Evolutionary conservation across 1,140 invertebrate species (phyloP), one percentile per base, ranked within the genome.

Genomic region (Leptonema lineaticorne): DNA sequence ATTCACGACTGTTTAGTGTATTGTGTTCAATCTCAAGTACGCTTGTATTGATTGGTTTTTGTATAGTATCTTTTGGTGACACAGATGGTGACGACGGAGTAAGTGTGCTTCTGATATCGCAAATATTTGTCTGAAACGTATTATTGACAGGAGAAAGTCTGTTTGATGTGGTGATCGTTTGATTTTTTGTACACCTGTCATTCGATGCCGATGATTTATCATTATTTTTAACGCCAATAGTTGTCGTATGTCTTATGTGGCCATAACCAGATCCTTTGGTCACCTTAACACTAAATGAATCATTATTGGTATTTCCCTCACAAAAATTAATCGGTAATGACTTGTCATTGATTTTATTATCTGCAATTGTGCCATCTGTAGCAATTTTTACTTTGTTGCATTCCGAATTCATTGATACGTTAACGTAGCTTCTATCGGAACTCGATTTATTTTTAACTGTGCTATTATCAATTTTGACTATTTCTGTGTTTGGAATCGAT

Each of bases 181-280:
- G 37, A 11, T 41, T 41, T 11, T 41, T 41, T 14, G 16, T 41
- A 11, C 2, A 41, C 9, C 16, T 41, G 16, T 41, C 46, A 20
- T 50, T 50, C 22, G 11, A 20, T 5, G 11, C 20, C 4, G 8
- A 50, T 4, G 4, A 18, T 50, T 50, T 50, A 16, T 24, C 20
- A 22, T 62, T 22, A 20, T 22, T 41, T 45, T 62, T 37, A 41
- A 41, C 46, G 18, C 41, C 63, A 24, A 46, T 33, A 2, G 63
- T 67, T 0, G 63, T 67, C 14, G 63, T 72, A 45, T 69, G 68
- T 14, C 48, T 41, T 8, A 69, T 63, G 20, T 72, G 71, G 7
- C 68, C 71, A 45, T 69, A 69, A 2, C 64, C 64, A 0, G 63
- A 45, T 6, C 66, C 56, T 6, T 62, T 48, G 11, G 65, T 63